Conservation (phyloP, 2,888 invertebrate genomes). For the Parochlus steinenii region DNA sequence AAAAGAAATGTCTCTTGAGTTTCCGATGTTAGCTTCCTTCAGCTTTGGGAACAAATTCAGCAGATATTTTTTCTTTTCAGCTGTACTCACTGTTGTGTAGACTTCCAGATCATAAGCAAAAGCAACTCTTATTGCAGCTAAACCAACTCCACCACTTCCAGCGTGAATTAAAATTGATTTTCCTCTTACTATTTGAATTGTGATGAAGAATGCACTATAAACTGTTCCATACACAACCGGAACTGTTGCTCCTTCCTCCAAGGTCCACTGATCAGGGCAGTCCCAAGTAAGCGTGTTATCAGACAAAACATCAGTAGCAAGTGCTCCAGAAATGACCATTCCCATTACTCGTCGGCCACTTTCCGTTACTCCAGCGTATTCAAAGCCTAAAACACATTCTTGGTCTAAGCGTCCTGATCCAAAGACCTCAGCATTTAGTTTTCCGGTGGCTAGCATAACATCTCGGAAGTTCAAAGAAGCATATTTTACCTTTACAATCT, state of each 20-base stretch:
- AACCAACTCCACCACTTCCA: conserved; percentile 56
- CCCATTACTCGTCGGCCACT: conserved; percentile 50
- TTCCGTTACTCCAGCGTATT: conserved; percentile 41
- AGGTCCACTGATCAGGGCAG: conserved; percentile 52
- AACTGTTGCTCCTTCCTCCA: conserved; percentile 59
- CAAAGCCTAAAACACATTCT: conserved; percentile 50
- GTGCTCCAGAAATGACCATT: conserved; percentile 33
- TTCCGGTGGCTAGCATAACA: conserved; percentile 85
- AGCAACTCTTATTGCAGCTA: conserved; percentile 60
- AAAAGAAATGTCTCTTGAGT: conserved; percentile 74
- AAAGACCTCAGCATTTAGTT: conserved; percentile 66
- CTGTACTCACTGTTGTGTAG: conserved; percentile 52
- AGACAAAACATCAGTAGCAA: conserved; percentile 37
- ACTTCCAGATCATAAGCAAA: conserved; percentile 45
- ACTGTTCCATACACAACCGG: conserved; percentile 64
- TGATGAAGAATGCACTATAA: conserved; percentile 34
- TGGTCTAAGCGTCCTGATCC: conserved; percentile 46
- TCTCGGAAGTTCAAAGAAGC: conserved; percentile 85
- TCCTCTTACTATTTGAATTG: conserved; percentile 23
- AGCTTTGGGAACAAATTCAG: conserved; percentile 34
- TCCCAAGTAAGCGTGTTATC: conserved; percentile 35
- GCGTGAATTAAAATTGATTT: conserved; percentile 36
- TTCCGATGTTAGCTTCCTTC: conserved; percentile 56
- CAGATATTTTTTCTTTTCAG: conserved; percentile 45
- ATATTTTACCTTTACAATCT: conserved; percentile 43